Evolutionary conservation across 1,140 invertebrate species (phyloP).

Genomic region (Mercenaria mercenaria): DNA sequence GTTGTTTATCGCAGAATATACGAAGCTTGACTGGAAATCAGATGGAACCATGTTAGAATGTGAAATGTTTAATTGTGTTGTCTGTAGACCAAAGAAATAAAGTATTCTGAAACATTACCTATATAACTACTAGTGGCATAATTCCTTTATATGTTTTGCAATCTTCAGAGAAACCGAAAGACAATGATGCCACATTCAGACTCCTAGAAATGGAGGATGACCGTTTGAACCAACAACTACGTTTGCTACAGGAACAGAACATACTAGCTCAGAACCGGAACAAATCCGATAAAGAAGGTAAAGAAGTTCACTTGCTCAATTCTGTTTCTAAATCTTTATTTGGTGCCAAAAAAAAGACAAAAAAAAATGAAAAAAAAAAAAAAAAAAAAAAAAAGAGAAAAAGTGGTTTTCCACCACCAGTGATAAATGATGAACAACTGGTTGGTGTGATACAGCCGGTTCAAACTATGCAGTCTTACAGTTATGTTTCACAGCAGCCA

Average conservation of each 20-base stretch:
- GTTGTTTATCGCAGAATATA: too few relatives aligned
- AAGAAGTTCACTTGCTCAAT: constrained; percentile 56
- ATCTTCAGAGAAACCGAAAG: constrained; percentile 72
- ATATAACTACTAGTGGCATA: too few relatives aligned
- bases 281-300: constrained; percentile 82
- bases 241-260: constrained; percentile 82
- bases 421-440: neutral
- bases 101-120: too few relatives aligned
- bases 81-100: too few relatives aligned
- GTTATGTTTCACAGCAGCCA: constrained; percentile 1
- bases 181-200: constrained; percentile 48
- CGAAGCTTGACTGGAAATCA: too few relatives aligned
- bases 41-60: too few relatives aligned
- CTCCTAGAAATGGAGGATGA: constrained; percentile 82
- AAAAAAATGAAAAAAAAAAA: neutral
- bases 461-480: neutral
- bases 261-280: constrained; percentile 72
- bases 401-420: neutral
- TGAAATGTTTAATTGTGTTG: too few relatives aligned
- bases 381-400: neutral
- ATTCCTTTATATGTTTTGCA: constrained; percentile 63
- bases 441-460: neutral
- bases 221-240: constrained; percentile 78
- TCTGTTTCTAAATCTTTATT: constrained; percentile 17
- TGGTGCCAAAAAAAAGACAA: too few relatives aligned